A percentile compares a stretch with the other conserved stretches of the same genome.
Conservation (phyloP, 2,797 vertebrate genomes). For the Amazonetta brasiliensis region DNA sequence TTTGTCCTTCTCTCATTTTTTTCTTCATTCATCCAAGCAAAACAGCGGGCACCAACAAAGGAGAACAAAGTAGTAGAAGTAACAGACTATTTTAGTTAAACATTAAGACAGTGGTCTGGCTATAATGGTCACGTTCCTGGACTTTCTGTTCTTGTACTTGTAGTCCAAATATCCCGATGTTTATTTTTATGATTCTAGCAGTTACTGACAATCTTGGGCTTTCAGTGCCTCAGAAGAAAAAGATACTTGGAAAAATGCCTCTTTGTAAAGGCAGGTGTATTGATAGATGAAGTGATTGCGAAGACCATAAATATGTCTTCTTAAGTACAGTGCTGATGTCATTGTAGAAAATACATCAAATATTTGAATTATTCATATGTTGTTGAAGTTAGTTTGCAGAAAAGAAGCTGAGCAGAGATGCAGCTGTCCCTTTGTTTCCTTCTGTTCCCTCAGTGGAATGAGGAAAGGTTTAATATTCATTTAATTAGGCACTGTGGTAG, state of each 20-base stretch:
- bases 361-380: constrained; percentile 60
- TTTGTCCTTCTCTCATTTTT: not conserved
- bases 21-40: not conserved
- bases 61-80: not conserved
- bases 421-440: constrained; percentile 69
- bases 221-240: not conserved
- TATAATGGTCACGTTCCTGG: not conserved
- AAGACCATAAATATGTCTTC: not conserved
- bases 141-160: not conserved
- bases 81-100: not conserved
- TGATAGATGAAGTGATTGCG: not conserved
- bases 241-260: not conserved
- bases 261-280: not conserved
- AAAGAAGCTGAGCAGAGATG: constrained; percentile 49
- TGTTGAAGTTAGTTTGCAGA: constrained; percentile 38
- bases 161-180: not conserved
- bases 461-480: constrained; percentile 71
- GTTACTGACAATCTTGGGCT: not conserved
- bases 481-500: constrained; percentile 51
- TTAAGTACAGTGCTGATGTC: constrained; percentile 14
- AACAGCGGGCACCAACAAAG: not conserved
- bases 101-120: not conserved
- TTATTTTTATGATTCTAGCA: not conserved
- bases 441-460: constrained; percentile 46
- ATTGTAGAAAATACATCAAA: constrained; percentile 9